phyloP scores from a whole-genome alignment of 2,113 vertebrate species.

The Nematolebias whitei region DNA sequence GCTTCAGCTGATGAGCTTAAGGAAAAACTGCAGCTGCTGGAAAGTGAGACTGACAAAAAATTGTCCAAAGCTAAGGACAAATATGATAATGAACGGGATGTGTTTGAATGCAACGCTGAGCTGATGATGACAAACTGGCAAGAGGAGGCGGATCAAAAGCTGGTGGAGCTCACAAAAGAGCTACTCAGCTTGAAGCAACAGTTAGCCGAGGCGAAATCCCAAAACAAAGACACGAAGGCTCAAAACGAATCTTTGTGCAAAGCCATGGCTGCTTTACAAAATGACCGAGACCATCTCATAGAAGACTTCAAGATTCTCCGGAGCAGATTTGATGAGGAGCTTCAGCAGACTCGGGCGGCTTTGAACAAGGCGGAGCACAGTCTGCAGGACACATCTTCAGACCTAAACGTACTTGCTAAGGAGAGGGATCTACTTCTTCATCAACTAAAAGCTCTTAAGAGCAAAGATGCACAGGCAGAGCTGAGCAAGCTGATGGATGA shows the following conservation, averaged over 20 bases:
- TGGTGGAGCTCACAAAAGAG: slow-evolving; percentile 62
- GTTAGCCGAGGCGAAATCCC: slow-evolving; percentile 64
- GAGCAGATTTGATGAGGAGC: slow-evolving; percentile 77
- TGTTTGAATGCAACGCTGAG: slow-evolving; percentile 52
- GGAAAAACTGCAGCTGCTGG: slow-evolving; percentile 55
- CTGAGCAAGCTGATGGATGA: slow-evolving; percentile 72
- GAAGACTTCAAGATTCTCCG: slow-evolving; percentile 83
- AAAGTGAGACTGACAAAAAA: slow-evolving; percentile 59
- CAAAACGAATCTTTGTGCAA: slow-evolving; percentile 85
- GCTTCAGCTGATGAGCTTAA: slow-evolving; percentile 50
- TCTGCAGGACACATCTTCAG: slow-evolving; percentile 65
- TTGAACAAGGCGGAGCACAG: slow-evolving; percentile 70
- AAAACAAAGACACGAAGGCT: slow-evolving; percentile 73
- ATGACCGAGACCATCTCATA: slow-evolving; percentile 85
- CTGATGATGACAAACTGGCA: slow-evolving; percentile 65
- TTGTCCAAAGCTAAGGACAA: slow-evolving; percentile 62
- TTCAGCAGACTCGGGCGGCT: slow-evolving; percentile 67
- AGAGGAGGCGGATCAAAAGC: slow-evolving; percentile 65
- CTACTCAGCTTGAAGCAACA: slow-evolving; percentile 65
- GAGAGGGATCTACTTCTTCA: slow-evolving; percentile 70
- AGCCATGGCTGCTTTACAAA: slow-evolving; percentile 86
- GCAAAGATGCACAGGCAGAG: slow-evolving; percentile 60
- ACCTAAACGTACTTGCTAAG: slow-evolving; percentile 65
- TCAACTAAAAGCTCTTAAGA: slow-evolving; percentile 64
- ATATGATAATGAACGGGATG: slow-evolving; percentile 44